Evolutionary conservation across 2,888 invertebrate species (phyloP), one percentile per base, ranked within the genome.

Genomic region (Zeuzera pyrina): DNA sequence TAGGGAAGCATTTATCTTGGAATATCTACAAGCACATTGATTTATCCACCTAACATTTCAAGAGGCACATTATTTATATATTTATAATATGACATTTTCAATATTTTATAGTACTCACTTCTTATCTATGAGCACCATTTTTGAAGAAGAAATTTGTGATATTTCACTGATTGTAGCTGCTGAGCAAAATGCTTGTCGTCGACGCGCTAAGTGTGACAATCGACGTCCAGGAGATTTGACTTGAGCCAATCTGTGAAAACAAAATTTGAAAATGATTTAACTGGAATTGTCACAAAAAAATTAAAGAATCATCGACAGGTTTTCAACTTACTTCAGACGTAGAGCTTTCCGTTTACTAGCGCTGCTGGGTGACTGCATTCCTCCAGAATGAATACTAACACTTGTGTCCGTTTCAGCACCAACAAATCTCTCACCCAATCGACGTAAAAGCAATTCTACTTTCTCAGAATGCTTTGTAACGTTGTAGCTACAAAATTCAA

Each of bases 101-200:
- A 25, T 13, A 24, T 15, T 21, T 11, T 30, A 10, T 10, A 27
- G 39, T 40, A 69, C 72, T 67, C 71, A 90, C 90, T 86, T 89
- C 33, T 88, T 86, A 59, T 89, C 89, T 36, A 91, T 85, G 31
- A 89, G 72, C 41, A 83, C 78, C 79, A 90, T 85, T 54, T 87
- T 87, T 32, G 87, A 61, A 1, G 71, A 70, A 12, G 83, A 64
- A 0, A 74, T 45, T 1, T 77, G 73, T 1, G 76, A 64, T 30
- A 73, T 74, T 38, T 84, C 83, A n/a, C 63, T 64, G 29, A 84
- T 71, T 2, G 84, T 84, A 24, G 79, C 77, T 0, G 90, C 90
- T 27, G 89, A 91, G 33, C 91, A 91, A 64, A 93, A 93, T 1
- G 91, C 88, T 47, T 90, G 89, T 30, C 92, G 83, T 4, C 93